Evolutionary conservation across 2,888 invertebrate species (phyloP).

Genomic region (Eupithecia inturbata): DNA sequence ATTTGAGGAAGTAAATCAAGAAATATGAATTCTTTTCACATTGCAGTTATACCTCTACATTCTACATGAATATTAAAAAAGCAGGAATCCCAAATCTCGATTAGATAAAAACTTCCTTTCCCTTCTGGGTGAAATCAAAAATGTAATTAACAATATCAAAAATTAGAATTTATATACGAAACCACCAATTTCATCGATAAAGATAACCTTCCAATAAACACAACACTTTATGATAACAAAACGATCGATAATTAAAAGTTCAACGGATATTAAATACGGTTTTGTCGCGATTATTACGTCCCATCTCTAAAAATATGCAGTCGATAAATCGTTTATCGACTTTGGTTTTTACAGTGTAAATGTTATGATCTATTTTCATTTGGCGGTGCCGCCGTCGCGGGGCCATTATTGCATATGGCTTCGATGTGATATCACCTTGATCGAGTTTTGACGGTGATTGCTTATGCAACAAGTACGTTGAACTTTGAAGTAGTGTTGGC

Average conservation of each 20-base stretch:
- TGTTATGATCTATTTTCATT: conserved; percentile 32
- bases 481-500: conserved; percentile 52
- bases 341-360: conserved; percentile 22
- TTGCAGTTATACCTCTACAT: neutral
- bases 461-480: conserved; percentile 74
- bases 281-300: conserved; percentile 22
- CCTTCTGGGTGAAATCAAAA: neutral
- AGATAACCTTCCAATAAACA: conserved; percentile 32
- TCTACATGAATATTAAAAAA: neutral
- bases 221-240: conserved; percentile 29
- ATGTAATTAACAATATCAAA: conserved; percentile 17
- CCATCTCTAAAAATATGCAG: conserved; percentile 7
- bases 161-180: conserved; percentile 11
- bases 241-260: conserved; percentile 23
- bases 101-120: neutral
- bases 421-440: conserved; percentile 71
- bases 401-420: conserved; percentile 38
- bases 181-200: conserved; percentile 8
- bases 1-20: neutral
- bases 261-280: conserved; percentile 29
- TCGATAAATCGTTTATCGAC: neutral
- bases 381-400: conserved; percentile 17
- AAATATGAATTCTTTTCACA: neutral
- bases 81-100: neutral
- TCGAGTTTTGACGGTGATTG: conserved; percentile 72